phyloP scores from a whole-genome alignment of 1,140 invertebrate genomes.

The Hypsibius dujardini region DNA sequence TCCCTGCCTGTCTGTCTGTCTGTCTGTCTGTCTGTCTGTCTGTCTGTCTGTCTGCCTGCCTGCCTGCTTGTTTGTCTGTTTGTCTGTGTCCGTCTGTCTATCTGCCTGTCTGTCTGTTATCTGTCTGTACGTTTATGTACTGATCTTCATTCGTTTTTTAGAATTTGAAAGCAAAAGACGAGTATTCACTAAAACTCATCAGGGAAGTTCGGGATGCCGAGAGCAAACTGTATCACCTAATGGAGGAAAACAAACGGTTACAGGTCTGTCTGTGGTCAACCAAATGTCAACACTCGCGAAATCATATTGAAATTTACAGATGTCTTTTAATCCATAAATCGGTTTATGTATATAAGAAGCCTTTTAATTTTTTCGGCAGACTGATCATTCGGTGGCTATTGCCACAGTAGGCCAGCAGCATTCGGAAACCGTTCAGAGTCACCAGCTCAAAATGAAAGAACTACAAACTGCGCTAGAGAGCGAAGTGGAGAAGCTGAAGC shows the following conservation, averaged over 20 bases:
- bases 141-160: not conserved
- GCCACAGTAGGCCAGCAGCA: not conserved
- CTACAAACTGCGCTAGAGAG: not conserved
- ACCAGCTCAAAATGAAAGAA: not conserved
- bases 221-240: not conserved
- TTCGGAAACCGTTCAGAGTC: not conserved
- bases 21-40: too few relatives aligned
- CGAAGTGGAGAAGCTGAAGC: not conserved
- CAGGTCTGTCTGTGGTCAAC: not conserved
- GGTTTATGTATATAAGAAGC: not conserved
- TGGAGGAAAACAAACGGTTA: not conserved
- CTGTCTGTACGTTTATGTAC: not conserved
- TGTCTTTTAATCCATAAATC: not conserved
- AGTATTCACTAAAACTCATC: not conserved
- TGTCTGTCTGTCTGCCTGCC: too few relatives aligned
- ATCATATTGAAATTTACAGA: not conserved
- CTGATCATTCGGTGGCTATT: not conserved
- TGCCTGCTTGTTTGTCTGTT: too few relatives aligned
- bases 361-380: not conserved
- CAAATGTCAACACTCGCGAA: too few relatives aligned
- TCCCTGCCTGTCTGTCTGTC: too few relatives aligned
- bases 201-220: not conserved
- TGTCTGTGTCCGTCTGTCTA: too few relatives aligned
- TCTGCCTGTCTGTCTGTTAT: too few relatives aligned
- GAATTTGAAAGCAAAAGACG: not conserved